Base-by-base conservation (phyloP, 2,797 vertebrate species). In the Melanotaenia trifasciata region DNA sequence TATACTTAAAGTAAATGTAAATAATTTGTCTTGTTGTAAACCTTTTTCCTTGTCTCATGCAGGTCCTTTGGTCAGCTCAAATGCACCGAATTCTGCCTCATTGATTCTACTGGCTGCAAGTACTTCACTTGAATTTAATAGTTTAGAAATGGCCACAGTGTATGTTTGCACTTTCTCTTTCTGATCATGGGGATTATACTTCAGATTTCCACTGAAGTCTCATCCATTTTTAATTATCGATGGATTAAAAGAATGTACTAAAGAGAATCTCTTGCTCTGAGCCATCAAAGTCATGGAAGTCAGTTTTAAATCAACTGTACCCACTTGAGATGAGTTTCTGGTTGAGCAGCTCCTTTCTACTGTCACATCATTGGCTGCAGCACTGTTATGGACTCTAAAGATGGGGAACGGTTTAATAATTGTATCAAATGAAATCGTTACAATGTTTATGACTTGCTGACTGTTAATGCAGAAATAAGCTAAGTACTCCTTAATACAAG, bases 61-160 rank as follows among this genome's bases (percentile, higher is more conserved):
- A 99, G 97, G 84, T 98, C 97, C 13, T 97, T 97, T 0, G 97
- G 97, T 70, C 96, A 95, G 77, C 84, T 99, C 74, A 89, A 81
- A 60, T 99, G 97, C 87, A 97, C 96, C 0, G 87, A 94, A 1
- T 94, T 96, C 74, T 99, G 97, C 83, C 87, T 95, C 81, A 97
- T 98, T n/a, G 97, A 99, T 91, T 99, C 97, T 43, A 98, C 97
- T 53, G 95, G 95, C 79, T 99, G 97, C 85, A 97, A 96, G 24
- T 98, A 96, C 89, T 98, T 97, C 92, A 98, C 96, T 84, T 98
- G 97, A 98, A 70, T 77, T 62, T n/a, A 22, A 43, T 61, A 13
- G 54, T n/a, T 1, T 43, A n/a, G 9, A 1, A 0, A 83, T 73
- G 67, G 58, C 50, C 69, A 76, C 36, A 28, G 26, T 81, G 80